Base-by-base conservation (phyloP, 2,113 vertebrate species). In the Dendrocopos noguchii region DNA sequence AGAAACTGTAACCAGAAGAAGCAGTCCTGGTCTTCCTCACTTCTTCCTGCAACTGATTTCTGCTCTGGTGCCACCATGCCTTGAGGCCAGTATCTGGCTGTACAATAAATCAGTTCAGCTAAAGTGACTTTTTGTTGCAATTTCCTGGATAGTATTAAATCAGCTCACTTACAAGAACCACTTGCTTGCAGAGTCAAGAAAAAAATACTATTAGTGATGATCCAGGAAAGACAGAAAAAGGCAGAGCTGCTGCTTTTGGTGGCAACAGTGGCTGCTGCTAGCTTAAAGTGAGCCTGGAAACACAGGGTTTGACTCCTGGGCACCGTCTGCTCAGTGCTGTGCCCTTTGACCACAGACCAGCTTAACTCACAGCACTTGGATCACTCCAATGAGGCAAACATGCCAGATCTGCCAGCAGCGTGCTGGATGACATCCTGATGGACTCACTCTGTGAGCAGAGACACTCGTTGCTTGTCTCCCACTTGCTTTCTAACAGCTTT, bases 371-470 rank as follows among this genome's bases (percentile, higher is more conserved):
- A 60, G n/a, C 39, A 6, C 29, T n/a, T 12, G 50, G 66, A 42
- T 57, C 68, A 73, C 42, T 12, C 15, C 61, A 9, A 3, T 1
- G 42, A 36, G 24, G 27, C 8, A 24, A n/a, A 71, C 4, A 13
- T 0, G 1, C 12, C 3, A 2, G 27, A 14, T 25, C 44, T 39
- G 28, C 34, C 66, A 71, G 42, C 50, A n/a, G 29, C 0, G 0
- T 2, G 7, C 47, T 61, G 84, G 55, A 74, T 0, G 0, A 50
- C 0, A 0, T 56, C 50, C 75, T 74, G 71, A 33, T 0, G 0
- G 57, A 89, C 55, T 44, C 68, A 17, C 0, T 0, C 53, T 64
- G 56, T 1, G 0, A 73, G 65, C 44, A 56, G 34, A 31, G 53
- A 15, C 39, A 14, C n/a, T 61, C 9, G 4, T 57, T 44, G 21